Percentiles rank a stretch among this genome's conserved stretches.
Evolutionary conservation across 2,888 invertebrate genomes (phyloP).

Genomic region (Orthosia gracilis): DNA sequence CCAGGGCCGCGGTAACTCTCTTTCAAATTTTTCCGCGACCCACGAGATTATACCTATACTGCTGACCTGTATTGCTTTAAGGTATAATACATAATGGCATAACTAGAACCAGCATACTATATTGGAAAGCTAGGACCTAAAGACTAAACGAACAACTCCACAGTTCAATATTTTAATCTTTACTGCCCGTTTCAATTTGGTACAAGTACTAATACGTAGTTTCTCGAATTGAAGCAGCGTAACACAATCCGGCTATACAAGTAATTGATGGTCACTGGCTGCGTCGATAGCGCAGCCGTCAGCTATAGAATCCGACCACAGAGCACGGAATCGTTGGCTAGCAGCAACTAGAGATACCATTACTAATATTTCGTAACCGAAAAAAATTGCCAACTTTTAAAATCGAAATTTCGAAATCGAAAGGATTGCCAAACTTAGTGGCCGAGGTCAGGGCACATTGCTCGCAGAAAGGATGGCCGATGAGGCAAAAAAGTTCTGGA

Average conservation of each 20-base stretch:
- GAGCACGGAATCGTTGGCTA: neutral
- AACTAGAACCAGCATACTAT: constrained; percentile 18
- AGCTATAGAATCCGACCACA: constrained; percentile 66
- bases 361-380: no score
- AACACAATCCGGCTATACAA: constrained; percentile 47
- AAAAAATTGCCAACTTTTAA: no score
- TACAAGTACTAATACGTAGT: constrained; percentile 59
- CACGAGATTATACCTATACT: no score
- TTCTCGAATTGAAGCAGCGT: constrained; percentile 59
- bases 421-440: no score
- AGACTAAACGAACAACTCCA: constrained; percentile 13
- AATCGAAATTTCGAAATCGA: no score
- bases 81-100: neutral
- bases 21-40: no score
- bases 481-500: no score
- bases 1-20: no score
- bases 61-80: neutral
- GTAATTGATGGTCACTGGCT: constrained; percentile 66
- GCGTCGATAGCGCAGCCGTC: constrained; percentile 66
- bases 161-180: constrained; percentile 58
- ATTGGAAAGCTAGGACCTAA: constrained; percentile 26
- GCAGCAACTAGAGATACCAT: neutral
- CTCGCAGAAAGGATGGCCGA: no score
- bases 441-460: no score
- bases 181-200: constrained; percentile 54